Evolutionary conservation across 2,113 vertebrate species (phyloP).

Genomic region (Egretta garzetta): DNA sequence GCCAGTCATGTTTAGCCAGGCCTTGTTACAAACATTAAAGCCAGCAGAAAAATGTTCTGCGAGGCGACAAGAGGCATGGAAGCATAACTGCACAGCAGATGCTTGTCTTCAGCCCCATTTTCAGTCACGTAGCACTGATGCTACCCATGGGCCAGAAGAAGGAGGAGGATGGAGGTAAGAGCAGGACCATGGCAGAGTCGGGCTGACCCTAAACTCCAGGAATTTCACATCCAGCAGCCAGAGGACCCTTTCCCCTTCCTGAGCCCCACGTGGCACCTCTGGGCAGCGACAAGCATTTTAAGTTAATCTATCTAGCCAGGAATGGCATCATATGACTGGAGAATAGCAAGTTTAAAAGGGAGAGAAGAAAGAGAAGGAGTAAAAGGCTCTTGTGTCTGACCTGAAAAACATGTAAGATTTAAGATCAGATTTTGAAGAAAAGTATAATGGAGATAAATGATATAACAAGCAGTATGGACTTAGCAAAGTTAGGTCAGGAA

Average conservation of each 20-base stretch:
- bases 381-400: background rate
- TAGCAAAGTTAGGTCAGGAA: background rate
- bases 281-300: background rate
- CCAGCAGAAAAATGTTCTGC: background rate
- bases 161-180: background rate
- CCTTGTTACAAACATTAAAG: background rate
- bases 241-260: background rate
- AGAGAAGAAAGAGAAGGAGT: background rate
- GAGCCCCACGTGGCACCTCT: background rate
- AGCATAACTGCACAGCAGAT: background rate
- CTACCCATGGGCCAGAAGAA: background rate
- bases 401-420: background rate
- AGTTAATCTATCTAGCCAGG: background rate
- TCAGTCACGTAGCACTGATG: background rate
- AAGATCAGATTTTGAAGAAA: background rate
- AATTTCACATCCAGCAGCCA: background rate
- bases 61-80: background rate
- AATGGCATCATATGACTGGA: background rate
- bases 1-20: background rate
- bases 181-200: background rate
- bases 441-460: background rate
- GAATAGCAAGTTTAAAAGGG: background rate
- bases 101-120: background rate
- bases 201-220: background rate
- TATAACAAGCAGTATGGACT: background rate